Conservation (phyloP, 2,797 vertebrate species). For the Pteronotus mesoamericanus region DNA sequence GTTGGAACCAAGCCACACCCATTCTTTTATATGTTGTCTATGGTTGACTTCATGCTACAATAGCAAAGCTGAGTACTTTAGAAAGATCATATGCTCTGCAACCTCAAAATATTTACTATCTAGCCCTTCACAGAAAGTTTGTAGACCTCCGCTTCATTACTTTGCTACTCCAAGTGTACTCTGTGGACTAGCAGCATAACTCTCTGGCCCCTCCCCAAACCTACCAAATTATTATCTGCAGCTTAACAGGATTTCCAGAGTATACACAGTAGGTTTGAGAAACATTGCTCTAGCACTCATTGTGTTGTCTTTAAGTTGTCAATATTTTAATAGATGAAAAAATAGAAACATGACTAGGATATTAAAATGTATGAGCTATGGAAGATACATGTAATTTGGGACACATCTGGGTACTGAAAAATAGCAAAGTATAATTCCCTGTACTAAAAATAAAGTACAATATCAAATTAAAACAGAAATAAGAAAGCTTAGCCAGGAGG, state of each 20-base stretch:
- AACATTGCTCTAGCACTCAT: not conserved
- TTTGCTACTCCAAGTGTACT: not conserved
- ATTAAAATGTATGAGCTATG: not conserved
- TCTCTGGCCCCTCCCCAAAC: not conserved
- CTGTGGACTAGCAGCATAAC: not conserved
- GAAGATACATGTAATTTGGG: not conserved
- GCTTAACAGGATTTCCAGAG: not conserved
- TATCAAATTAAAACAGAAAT: conserved; percentile 1
- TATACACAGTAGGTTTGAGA: not conserved
- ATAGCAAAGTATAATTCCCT: not conserved
- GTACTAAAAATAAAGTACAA: not conserved
- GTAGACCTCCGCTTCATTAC: not conserved
- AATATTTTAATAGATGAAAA: conserved; percentile 1
- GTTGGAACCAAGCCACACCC: not conserved
- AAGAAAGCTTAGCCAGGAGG: not conserved
- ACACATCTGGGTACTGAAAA: not conserved
- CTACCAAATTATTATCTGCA: not conserved
- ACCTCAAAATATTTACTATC: not conserved
- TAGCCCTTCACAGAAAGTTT: not conserved
- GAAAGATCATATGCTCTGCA: not conserved
- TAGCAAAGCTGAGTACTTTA: not conserved
- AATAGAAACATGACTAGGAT: not conserved
- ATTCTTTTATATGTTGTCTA: not conserved
- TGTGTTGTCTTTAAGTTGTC: not conserved
- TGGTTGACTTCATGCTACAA: not conserved